Evolutionary conservation across 2,113 vertebrate genomes (phyloP).

Genomic region (Heptranchias perlo): DNA sequence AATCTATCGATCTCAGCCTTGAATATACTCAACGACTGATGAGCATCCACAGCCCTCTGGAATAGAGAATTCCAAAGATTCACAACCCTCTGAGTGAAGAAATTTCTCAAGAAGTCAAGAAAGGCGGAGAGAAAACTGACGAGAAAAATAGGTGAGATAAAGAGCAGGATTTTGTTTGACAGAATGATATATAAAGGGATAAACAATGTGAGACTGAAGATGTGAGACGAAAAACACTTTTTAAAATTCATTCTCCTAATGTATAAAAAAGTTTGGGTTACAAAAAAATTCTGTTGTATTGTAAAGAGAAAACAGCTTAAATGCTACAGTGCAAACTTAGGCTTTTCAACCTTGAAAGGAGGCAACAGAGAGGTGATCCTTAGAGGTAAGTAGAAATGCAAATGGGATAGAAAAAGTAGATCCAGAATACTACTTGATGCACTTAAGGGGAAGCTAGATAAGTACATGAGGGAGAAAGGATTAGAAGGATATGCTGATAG

Average conservation of each 20-base stretch:
- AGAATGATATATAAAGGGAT: background rate
- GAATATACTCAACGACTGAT: too few relatives aligned
- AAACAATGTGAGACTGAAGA: background rate
- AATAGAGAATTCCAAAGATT: too few relatives aligned
- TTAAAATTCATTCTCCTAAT: background rate
- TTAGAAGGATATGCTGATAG: too few relatives aligned
- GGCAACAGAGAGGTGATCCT: background rate
- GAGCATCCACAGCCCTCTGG: too few relatives aligned
- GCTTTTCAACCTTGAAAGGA: too few relatives aligned
- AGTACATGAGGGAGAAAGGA: too few relatives aligned
- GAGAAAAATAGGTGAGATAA: background rate
- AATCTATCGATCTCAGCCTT: too few relatives aligned
- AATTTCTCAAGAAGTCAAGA: background rate
- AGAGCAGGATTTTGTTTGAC: background rate
- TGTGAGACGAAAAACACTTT: background rate
- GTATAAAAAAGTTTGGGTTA: background rate
- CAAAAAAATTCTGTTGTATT: background rate
- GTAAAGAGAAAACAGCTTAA: background rate
- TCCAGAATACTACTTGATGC: too few relatives aligned
- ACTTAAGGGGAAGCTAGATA: too few relatives aligned
- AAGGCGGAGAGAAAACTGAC: background rate
- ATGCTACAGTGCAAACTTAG: background rate
- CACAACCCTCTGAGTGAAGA: too few relatives aligned
- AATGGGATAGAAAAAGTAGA: background rate
- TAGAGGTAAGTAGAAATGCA: background rate